Evolutionary conservation across 2,113 vertebrate genomes (phyloP), one percentile per base, ranked within the genome.

Genomic region (Ciconia stormi): DNA sequence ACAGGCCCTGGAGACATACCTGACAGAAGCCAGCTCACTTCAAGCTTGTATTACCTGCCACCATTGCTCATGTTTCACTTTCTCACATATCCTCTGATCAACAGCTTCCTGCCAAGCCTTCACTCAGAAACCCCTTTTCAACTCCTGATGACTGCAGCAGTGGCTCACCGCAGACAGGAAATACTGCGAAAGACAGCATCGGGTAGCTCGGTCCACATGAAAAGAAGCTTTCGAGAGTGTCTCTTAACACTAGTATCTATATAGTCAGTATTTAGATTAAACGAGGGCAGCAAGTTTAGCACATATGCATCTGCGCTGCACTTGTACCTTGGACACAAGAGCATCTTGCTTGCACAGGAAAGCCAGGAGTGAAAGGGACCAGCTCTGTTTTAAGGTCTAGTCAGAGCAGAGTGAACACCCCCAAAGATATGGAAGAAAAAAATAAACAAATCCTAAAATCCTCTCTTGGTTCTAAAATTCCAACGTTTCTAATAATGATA

Each of bases 111-210:
- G 46, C 61, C 55, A 50, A 79, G 62, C 62, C 56, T 17, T 13
- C 11, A 1, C 67, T 27, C 55, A 5, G 61, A 44, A 79, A 49
- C 21, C 47, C 59, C 61, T 22, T 3, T 9, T 9, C 16, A 16
- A 3, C 44, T 23, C 71, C 55, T 8, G 16, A 7, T 16, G 34
- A 2, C 34, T 5, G 49, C 72, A 53, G 46, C 23, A 3, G 11
- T 3, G 29, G 55, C 38, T n/a, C 63, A 10, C 30, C 2, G 0
- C 23, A 38, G 21, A 26, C 1, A 16, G 56, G 36, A 36, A 38
- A 58, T 3, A 12, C 40, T 0, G 3, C 1, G 2, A 11, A 16
- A 34, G 50, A 40, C 21, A 21, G 23, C 29, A 16, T 2, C 52
- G 32, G 38, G 55, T 4, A 69, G 80, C 59, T 77, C 38, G 34